Percentiles rank a stretch among this genome's conserved stretches.
phyloP scores from a whole-genome alignment of 2,888 invertebrate genomes.

The Mamestra brassicae region DNA sequence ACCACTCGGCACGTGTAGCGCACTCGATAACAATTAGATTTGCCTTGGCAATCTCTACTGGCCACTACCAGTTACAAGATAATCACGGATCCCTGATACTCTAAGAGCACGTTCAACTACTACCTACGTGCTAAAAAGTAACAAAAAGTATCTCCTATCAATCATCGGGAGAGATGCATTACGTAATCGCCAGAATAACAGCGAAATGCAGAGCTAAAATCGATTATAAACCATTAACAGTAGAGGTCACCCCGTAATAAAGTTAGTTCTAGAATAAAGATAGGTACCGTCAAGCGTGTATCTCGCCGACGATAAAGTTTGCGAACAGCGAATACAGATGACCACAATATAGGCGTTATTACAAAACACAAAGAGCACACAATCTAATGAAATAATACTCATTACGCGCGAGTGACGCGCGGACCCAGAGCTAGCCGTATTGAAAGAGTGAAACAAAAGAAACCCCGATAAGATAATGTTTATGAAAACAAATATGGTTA shows the following conservation, averaged over 20 bases:
- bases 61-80: conserved; percentile 41
- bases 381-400: conserved; percentile 55
- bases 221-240: conserved; percentile 39
- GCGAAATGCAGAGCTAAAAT: conserved; percentile 31
- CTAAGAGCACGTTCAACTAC: conserved; percentile 3
- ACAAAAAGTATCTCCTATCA: not conserved
- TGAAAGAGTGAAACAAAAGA: conserved; percentile 74
- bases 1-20: conserved; percentile 70
- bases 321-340: conserved; percentile 33
- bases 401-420: conserved; percentile 63
- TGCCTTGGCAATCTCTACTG: conserved; percentile 60
- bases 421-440: conserved; percentile 61
- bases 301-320: conserved; percentile 50
- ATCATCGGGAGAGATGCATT: not conserved
- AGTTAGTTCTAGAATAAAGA: conserved; percentile 59
- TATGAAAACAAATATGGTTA: conserved; percentile 72
- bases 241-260: conserved; percentile 49
- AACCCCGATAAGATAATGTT: conserved; percentile 73
- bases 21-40: conserved; percentile 63
- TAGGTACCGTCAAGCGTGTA: conserved; percentile 43
- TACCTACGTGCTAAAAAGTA: conserved; percentile 7
- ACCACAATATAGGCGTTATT: conserved; percentile 60
- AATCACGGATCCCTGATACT: conserved; percentile 37
- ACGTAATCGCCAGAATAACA: conserved; percentile 10
- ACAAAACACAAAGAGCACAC: conserved; percentile 58